Evolutionary conservation across 2,797 vertebrate genomes (phyloP).

Genomic region (Pampus argenteus): DNA sequence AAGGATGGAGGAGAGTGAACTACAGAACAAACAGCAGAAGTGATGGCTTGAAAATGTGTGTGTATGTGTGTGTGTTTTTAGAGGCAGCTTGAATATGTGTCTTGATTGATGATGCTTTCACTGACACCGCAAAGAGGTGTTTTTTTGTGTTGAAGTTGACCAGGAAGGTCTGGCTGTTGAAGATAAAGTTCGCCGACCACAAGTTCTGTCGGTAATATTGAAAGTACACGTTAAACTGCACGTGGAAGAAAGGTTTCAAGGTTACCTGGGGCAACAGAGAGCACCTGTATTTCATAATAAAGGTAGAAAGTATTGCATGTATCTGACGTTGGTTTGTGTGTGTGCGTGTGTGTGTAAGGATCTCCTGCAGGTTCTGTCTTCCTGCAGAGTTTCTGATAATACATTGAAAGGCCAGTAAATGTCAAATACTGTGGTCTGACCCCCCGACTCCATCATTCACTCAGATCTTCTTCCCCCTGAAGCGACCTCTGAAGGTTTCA

Average conservation of each 20-base stretch:
- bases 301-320: too few species aligned
- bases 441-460: slow-evolving; percentile 27
- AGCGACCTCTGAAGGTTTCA: slow-evolving; percentile 33
- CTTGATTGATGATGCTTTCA: slow-evolving; percentile 28
- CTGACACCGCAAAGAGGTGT: slow-evolving; percentile 8
- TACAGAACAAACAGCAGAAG: not conserved
- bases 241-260: not conserved
- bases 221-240: slow-evolving; percentile 1
- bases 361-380: slow-evolving; percentile 50
- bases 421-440: slow-evolving; percentile 66
- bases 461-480: slow-evolving; percentile 28
- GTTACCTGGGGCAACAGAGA: not conserved
- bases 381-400: slow-evolving; percentile 67
- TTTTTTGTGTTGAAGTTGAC: slow-evolving; percentile 24
- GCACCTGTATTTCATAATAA: not conserved
- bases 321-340: too few species aligned
- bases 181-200: slow-evolving; percentile 29
- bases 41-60: not conserved
- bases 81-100: not conserved
- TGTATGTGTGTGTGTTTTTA: not conserved
- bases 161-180: slow-evolving; percentile 22
- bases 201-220: slow-evolving; percentile 18
- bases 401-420: slow-evolving; percentile 79
- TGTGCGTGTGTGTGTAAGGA: slow-evolving; percentile 4
- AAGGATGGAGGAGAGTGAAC: not conserved